phyloP scores from a whole-genome alignment of 2,888 invertebrate genomes.

The Chrysotoxum bicinctum region DNA sequence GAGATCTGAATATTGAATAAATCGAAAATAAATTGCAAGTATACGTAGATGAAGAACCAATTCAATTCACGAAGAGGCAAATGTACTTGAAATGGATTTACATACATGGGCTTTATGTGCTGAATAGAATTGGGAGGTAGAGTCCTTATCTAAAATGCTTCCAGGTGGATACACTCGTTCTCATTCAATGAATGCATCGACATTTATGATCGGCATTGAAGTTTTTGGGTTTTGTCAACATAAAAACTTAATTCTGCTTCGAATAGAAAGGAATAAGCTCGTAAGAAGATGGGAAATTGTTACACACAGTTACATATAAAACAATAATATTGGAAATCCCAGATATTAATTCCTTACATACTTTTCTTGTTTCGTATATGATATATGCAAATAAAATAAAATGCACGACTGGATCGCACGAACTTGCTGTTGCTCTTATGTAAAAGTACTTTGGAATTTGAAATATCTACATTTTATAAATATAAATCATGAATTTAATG shows the following conservation, averaged over 20 bases:
- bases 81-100: slow-evolving; percentile 34
- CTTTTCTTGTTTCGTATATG: too few relatives aligned
- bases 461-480: too few relatives aligned
- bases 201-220: slow-evolving; percentile 29
- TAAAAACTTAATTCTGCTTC: slow-evolving; percentile 45
- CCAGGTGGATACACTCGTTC: slow-evolving; percentile 77
- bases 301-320: too few relatives aligned
- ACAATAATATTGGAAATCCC: too few relatives aligned
- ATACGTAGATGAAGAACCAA: background rate
- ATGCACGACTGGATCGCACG: too few relatives aligned
- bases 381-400: too few relatives aligned
- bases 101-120: background rate
- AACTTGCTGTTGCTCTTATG: too few relatives aligned
- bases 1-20: background rate
- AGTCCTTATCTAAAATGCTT: slow-evolving; percentile 80
- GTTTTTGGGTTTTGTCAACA: slow-evolving; percentile 72
- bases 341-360: too few relatives aligned
- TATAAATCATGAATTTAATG: too few relatives aligned
- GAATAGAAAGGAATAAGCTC: background rate
- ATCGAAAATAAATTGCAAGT: slow-evolving; percentile 16
- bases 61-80: background rate
- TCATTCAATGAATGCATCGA: slow-evolving; percentile 49
- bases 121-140: background rate
- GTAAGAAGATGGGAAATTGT: background rate
- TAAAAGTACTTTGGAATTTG: too few relatives aligned